A percentile compares a stretch with the other conserved stretches of the same genome.
phyloP scores from a whole-genome alignment of 2,888 invertebrate genomes.

The Pteria penguin region DNA sequence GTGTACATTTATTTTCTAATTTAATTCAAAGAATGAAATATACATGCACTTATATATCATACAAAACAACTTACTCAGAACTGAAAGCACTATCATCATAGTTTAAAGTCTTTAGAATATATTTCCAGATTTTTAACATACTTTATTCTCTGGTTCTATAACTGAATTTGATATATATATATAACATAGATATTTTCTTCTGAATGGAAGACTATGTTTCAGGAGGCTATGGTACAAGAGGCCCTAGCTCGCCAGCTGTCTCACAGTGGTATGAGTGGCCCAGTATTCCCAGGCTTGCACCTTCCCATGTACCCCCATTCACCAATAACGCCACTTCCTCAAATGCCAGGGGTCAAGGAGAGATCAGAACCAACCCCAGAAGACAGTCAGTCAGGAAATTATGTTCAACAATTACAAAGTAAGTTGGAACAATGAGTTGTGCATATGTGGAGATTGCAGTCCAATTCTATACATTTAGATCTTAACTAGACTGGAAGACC shows the following conservation, averaged over 20 bases:
- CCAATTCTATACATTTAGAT: no score
- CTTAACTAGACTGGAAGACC: no score
- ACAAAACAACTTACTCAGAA: no score
- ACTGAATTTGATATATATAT: not conserved
- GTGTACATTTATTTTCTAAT: no score
- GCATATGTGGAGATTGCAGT: no score
- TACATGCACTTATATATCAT: no score
- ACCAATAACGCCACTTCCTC: conserved; percentile 82
- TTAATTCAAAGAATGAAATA: no score
- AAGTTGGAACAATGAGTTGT: no score
- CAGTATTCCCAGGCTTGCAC: conserved; percentile 64
- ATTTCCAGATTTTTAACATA: no score
- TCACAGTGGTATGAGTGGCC: conserved; percentile 52
- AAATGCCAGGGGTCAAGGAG: conserved; percentile 80
- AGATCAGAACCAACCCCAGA: conserved; percentile 53
- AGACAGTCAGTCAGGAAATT: conserved; percentile 65
- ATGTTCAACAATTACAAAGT: conserved; percentile 73
- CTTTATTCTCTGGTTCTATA: not conserved
- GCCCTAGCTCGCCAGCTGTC: conserved; percentile 73
- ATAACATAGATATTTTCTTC: not conserved
- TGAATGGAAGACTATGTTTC: conserved; percentile 31
- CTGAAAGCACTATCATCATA: no score
- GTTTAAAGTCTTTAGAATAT: not conserved
- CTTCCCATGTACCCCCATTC: conserved; percentile 78
- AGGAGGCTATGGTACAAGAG: conserved; percentile 76